Conservation (phyloP, 2,113 vertebrate genomes). For the Callithrix jacchus region DNA sequence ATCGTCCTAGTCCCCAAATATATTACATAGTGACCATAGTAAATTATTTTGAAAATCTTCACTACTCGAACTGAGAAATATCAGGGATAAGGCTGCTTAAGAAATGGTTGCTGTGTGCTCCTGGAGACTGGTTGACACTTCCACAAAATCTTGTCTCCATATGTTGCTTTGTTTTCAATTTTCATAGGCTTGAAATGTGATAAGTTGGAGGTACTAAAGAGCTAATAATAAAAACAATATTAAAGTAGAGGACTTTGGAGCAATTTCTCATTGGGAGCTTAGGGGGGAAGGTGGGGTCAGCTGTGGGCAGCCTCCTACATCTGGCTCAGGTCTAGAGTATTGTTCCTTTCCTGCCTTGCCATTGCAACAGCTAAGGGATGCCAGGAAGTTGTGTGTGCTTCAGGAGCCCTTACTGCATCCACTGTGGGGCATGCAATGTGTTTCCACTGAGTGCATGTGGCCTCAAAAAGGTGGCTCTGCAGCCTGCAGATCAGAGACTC, state of each 20-base stretch:
- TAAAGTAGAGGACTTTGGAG: not conserved
- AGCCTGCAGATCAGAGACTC: not conserved
- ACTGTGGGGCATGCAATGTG: accelerated
- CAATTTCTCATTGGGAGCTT: not conserved
- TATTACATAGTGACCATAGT: not conserved
- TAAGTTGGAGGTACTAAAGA: not conserved
- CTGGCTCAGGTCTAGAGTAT: not conserved
- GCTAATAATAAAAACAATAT: not conserved
- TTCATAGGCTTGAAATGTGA: not conserved
- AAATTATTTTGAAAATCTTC: not conserved
- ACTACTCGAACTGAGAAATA: accelerated
- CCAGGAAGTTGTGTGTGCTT: no score
- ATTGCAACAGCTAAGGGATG: accelerated
- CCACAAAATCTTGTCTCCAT: not conserved
- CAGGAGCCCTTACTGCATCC: accelerated
- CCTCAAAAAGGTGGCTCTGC: not conserved
- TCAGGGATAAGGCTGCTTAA: not conserved
- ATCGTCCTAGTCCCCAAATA: not conserved
- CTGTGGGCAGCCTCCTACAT: not conserved
- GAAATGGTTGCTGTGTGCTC: no score
- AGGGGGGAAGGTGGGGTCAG: not conserved
- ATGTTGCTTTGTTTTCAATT: not conserved
- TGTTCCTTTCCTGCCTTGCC: accelerated
- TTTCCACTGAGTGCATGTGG: accelerated
- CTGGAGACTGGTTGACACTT: not conserved